Evolutionary conservation across 1,140 invertebrate species (phyloP), one percentile per base, ranked within the genome.

Genomic region (Chelonus insularis): DNA sequence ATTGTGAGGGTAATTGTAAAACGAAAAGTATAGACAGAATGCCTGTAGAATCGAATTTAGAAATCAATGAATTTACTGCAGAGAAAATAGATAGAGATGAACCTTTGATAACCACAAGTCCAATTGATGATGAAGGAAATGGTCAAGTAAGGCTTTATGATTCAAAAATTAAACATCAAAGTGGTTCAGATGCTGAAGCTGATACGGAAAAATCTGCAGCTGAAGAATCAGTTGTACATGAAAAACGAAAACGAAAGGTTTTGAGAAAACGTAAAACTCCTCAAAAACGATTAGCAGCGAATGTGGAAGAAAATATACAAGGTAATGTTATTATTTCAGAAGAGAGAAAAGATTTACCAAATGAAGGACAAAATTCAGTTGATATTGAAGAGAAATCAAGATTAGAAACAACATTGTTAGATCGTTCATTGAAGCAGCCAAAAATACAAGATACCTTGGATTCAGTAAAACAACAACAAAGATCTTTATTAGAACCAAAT

Each of bases 171-270:
- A 67, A 34, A 45, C 60, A 67, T 61, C 73, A 73, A 12, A 77
- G 76, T n/a, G 68, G 72, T 11, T 77, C 76, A 0, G 81, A 82
- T 21, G 80, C 74, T 0, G 83, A 83, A 60, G 83, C 82, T 1
- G 83, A 84, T 32, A 80, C 76, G 1, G 83, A 84, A 55, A 81
- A 81, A 45, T 84, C 83, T 0, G 80, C 79, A 14, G 72, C 75
- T 0, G 84, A 85, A 48, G 82, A 84, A 18, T 68, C 71, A 36
- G 67, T 75, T 11, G 64, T 68, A 0, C 74, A 69, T 6, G 77
- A 78, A 29, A 82, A 78, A 52, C 78, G 75, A 52, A 80, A 78
- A 58, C 69, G 78, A 32, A 82, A 83, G 64, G 68, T 82, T 3
- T 65, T 82, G 2, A 67, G 78, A 21, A 78, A 82, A 67, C 70